Evolutionary conservation across 2,113 vertebrate species (phyloP).

Genomic region (Sylvilagus bachmani): DNA sequence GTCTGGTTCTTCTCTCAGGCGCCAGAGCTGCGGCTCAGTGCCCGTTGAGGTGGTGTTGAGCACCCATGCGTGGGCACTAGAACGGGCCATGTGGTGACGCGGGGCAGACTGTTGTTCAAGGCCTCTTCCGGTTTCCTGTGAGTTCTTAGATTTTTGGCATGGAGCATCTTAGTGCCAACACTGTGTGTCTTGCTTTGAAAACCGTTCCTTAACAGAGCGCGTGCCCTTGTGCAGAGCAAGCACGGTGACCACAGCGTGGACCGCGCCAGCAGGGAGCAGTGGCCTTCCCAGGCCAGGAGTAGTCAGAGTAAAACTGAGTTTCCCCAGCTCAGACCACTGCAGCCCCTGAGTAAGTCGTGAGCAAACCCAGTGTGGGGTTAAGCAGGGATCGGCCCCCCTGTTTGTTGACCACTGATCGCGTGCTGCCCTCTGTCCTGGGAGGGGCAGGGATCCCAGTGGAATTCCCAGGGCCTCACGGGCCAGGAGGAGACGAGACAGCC

Average conservation of each 20-base stretch:
- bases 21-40: neutral
- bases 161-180: neutral
- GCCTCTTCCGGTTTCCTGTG: neutral
- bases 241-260: accelerated
- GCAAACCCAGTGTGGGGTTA: neutral
- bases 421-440: neutral
- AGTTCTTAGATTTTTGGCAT: neutral
- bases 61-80: accelerated
- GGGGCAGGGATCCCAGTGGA: neutral
- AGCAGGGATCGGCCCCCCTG: neutral
- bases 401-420: neutral
- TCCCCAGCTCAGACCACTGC: neutral
- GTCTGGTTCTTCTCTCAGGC: neutral
- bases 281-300: neutral
- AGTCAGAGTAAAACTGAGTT: neutral
- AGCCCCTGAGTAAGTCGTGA: neutral
- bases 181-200: neutral
- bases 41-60: neutral
- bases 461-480: neutral
- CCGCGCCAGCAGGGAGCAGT: accelerated
- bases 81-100: accelerated
- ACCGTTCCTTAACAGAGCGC: neutral
- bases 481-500: neutral
- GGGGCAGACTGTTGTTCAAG: accelerated
- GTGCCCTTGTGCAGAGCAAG: accelerated